phyloP scores from a whole-genome alignment of 2,113 vertebrate species.

The Pelecanus crispus region DNA sequence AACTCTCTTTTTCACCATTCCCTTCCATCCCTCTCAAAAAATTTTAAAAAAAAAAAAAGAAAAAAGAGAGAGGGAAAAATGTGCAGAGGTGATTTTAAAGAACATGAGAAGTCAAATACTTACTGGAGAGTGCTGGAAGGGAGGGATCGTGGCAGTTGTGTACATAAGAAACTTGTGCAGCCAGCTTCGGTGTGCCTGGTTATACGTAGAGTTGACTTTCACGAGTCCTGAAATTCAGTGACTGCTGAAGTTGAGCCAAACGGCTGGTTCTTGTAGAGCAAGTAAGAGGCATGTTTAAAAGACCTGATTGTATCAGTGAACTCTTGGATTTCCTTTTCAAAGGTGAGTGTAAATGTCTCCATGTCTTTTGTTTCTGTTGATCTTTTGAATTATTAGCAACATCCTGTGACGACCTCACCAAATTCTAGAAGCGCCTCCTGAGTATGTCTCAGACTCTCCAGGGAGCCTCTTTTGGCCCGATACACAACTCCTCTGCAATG shows the following conservation, averaged over 20 bases:
- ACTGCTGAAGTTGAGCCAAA: background rate
- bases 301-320: background rate
- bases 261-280: background rate
- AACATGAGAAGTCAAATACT: fast-evolving
- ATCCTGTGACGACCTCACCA: constrained; percentile 56
- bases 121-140: background rate
- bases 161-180: background rate
- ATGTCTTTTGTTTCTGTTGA: constrained; percentile 27
- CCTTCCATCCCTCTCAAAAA: background rate
- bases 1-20: background rate
- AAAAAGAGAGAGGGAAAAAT: no score
- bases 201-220: background rate
- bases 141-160: background rate
- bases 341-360: constrained; percentile 48
- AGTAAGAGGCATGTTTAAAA: background rate
- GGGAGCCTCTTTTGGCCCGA: constrained; percentile 60
- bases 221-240: background rate
- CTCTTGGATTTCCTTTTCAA: background rate
- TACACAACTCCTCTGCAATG: constrained; percentile 54
- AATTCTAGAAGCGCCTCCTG: constrained; percentile 50
- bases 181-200: fast-evolving
- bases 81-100: background rate
- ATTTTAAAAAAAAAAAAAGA: no score
- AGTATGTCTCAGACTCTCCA: constrained; percentile 50
- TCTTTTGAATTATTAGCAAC: constrained; percentile 37